Base-by-base conservation (phyloP, 2,113 vertebrate genomes). In the Phylloscopus trochiloides region DNA sequence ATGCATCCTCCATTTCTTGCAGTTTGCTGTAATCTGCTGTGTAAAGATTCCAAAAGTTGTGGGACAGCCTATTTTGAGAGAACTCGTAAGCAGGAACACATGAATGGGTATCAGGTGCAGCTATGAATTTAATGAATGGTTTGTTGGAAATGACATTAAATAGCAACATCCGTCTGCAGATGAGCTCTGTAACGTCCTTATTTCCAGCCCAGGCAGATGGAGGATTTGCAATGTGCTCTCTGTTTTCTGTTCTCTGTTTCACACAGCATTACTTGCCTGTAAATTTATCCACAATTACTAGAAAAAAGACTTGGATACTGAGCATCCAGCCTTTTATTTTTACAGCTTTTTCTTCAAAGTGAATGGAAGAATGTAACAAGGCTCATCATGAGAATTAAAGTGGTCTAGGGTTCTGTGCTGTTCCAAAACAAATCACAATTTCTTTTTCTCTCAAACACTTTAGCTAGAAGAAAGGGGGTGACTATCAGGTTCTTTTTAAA, bases 81-180 rank as follows among this genome's bases (percentile, higher is more conserved):
- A 91, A 89, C 62, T 90, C 90, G 74, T 32, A 92, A 91, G 94
- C 83, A 96, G 94, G 95, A 92, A 81, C 86, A 70, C 76, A 90
- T 85, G 94, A 96, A 97, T 96, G 95, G 67, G 88, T 90, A 82
- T 96, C 97, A 97, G 97, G 96, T 97, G 97, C 95, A 95, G 95
- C 82, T 95, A 88, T 96, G 94, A 96, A 97, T 97, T 93, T 96
- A 95, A 95, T 93, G 95, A 97, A 96, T 93, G 84, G 94, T 95
- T 96, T 96, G 94, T 67, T 97, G 92, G 86, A 96, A 97, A 96
- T 94, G 76, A 62, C 90, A 96, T 94, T 88, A 96, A 96, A 90
- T 95, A 94, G 94, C 86, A 91, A 94, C 96, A 97, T 97, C 96
- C 88, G 75, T 75, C 90, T 95, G 94, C 96, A 97, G 96, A 97